These are phyloP conservation scores for Stomatorhinus walkeri DNA, from an alignment of 2,797 vertebrate species.

Conservation along the genomic window DNA sequence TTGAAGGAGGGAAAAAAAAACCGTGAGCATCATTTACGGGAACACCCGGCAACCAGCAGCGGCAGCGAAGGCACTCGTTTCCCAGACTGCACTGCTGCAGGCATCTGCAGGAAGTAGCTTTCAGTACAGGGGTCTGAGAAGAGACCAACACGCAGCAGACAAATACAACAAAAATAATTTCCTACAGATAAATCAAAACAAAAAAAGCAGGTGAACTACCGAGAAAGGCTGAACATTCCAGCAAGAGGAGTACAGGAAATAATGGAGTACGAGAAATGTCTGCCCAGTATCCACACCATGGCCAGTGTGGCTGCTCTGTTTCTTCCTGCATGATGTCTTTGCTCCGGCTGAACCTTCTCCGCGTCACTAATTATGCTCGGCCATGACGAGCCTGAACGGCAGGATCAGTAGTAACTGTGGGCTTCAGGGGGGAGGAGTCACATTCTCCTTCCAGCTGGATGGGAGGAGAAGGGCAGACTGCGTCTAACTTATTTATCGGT, in stretches of 20 bases:
- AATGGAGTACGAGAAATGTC: background rate
- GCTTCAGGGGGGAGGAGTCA: background rate
- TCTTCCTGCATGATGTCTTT: background rate
- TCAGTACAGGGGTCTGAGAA: background rate
- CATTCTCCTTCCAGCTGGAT: background rate
- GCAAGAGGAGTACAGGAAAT: background rate
- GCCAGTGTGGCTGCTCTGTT: background rate
- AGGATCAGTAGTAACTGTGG: background rate
- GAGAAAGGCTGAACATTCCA: background rate
- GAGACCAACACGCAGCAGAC: background rate
- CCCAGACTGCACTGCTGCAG: conserved; percentile 2
- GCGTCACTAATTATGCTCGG: background rate
- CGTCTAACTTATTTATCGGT: background rate
- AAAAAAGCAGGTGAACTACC: background rate
- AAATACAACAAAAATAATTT: background rate
- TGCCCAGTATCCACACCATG: background rate
- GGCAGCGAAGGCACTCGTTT: background rate
- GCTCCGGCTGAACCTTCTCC: background rate
- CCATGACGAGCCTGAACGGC: background rate
- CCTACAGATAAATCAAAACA: background rate
- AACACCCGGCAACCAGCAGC: background rate
- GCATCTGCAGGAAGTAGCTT: background rate
- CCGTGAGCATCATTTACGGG: background rate
- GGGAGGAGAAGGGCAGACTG: background rate
- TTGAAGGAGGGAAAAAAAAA: background rate